Evolutionary conservation across 2,797 vertebrate species (phyloP).

Genomic region (Coregonus sp.): DNA sequence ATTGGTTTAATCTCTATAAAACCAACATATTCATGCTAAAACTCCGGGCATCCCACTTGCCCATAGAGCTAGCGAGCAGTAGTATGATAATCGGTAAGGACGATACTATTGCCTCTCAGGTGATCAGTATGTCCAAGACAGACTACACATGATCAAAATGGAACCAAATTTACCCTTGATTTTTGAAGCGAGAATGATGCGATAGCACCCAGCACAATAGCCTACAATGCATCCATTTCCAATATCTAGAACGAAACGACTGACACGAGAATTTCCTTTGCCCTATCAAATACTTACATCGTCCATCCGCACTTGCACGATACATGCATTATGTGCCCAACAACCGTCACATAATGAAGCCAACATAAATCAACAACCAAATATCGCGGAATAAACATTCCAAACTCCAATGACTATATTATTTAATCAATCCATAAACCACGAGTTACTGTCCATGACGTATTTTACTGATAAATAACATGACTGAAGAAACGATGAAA

Average conservation of each 20-base stretch:
- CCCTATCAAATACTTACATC: constrained; percentile 41
- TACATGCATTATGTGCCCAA: constrained; percentile 54
- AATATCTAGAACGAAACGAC: constrained; percentile 35
- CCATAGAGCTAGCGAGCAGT: constrained; percentile 61
- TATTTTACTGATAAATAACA: constrained; percentile 43
- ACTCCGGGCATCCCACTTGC: constrained; percentile 63
- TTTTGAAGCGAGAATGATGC: background rate
- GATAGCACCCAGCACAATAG: background rate
- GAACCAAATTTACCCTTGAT: constrained; percentile 21
- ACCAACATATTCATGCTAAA: constrained; percentile 50
- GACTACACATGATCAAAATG: constrained; percentile 27
- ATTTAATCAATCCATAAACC: constrained; percentile 17
- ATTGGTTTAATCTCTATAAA: constrained; percentile 7
- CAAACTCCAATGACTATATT: constrained; percentile 49
- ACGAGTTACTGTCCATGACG: constrained; percentile 26
- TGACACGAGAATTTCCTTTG: constrained; percentile 41
- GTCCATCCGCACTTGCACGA: constrained; percentile 42
- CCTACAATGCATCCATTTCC: constrained; percentile 21
- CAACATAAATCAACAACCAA: constrained; percentile 42
- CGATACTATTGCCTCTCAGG: constrained; percentile 59
- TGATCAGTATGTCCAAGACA: constrained; percentile 49
- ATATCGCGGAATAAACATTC: constrained; percentile 44
- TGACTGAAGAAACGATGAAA: constrained; percentile 33
- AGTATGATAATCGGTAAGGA: constrained; percentile 52
- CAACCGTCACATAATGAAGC: constrained; percentile 66